Evolutionary conservation across 2,888 invertebrate genomes (phyloP).

Genomic region (Troglohyphantes excavatus): DNA sequence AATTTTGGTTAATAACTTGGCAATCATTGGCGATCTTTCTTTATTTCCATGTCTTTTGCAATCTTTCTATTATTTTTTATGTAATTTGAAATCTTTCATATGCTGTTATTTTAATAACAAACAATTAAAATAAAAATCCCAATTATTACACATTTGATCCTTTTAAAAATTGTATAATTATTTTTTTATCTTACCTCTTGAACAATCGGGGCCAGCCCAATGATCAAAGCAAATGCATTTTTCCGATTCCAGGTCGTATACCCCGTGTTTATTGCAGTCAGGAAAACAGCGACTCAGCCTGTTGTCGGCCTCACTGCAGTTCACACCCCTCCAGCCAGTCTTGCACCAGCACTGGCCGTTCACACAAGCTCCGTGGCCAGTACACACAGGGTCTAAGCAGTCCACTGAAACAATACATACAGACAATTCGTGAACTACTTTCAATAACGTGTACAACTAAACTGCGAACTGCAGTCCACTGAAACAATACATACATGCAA

Average conservation of each 20-base stretch:
- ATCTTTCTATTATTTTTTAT: too few relatives aligned
- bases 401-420: constrained; percentile 86
- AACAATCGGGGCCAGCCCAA: constrained; percentile 97
- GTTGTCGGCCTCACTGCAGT: constrained; percentile 94
- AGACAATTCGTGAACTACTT: too few relatives aligned
- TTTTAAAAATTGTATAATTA: too few relatives aligned
- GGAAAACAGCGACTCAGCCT: constrained; percentile 95
- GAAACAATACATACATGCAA: constrained; percentile 79
- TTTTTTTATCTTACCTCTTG: constrained; percentile 88
- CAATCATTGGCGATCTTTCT: too few relatives aligned
- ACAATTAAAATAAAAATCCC: too few relatives aligned
- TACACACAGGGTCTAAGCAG: constrained; percentile 96
- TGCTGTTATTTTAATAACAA: too few relatives aligned
- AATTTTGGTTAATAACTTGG: too few relatives aligned
- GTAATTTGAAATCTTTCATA: too few relatives aligned
- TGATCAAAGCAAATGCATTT: constrained; percentile 94
- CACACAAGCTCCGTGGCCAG: constrained; percentile 96
- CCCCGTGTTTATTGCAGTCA: constrained; percentile 94
- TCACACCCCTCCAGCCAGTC: constrained; percentile 96
- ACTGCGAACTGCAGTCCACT: constrained; percentile 96
- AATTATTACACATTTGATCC: too few relatives aligned
- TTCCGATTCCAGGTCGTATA: constrained; percentile 94
- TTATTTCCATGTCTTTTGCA: too few relatives aligned
- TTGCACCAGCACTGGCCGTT: constrained; percentile 97
- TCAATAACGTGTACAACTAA: too few relatives aligned